Evolutionary conservation across 2,113 vertebrate genomes (phyloP), one percentile per base, ranked within the genome.

Genomic region (Gobio gobio): DNA sequence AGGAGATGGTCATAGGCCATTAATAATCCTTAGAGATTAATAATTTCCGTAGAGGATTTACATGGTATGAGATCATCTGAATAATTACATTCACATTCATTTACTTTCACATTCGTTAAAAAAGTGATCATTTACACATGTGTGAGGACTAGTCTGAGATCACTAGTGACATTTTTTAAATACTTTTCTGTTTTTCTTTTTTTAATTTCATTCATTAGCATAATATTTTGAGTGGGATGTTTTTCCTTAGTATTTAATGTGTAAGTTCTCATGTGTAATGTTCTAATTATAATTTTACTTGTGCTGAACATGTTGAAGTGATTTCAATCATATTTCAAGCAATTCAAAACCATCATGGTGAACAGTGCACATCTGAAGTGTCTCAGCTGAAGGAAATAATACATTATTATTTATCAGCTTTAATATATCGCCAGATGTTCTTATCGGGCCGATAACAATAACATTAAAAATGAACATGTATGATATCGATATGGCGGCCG

Each of bases 1-100:
- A 74, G 78, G 43, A 80, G 40, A 73, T 43, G 26, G 66, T 72
- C 36, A 26, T 51, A 43, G 66, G 18, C 72, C 70, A 78, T 70
- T 51, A 73, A 70, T 70, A 76, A 76, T 76, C 49, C 49, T 76
- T 33, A 54, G 9, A 54, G 26, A 33, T 76, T 54, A 76, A 76
- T 76, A 20, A 47, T 80, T 88, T 85, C 66, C 64, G 59, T 54
- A 72, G 49, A 63, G 64, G 29, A 70, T 87, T 76, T 40, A 29
- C 56, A 72, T 16, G 26, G 49, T 70, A 78, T 68, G 64, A 85
- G 36, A 70, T 85, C 24, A 58, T 4, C 4, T 26, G 49, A 22
- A 70, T 77, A 64, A 83, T 33, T 36, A 16, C 18, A 59, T 9
- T 36, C 54, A 56, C 22, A 77, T 77, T 73, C 5, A 14, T 68